phyloP scores from a whole-genome alignment of 1,140 invertebrate species.

The Drosophila pseudoobscura region DNA sequence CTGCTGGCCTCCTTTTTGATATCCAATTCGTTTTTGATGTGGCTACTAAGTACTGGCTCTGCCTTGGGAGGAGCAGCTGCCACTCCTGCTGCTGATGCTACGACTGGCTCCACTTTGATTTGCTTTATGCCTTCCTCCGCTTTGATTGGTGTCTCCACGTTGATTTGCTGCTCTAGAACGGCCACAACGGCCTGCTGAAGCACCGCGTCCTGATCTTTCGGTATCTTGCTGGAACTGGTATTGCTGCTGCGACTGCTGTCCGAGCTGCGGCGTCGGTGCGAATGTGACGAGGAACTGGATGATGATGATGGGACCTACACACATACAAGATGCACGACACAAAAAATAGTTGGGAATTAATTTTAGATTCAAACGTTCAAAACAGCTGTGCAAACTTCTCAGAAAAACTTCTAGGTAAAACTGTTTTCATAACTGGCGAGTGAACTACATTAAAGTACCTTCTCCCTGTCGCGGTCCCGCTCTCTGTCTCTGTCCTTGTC shows the following conservation, averaged over 20 bases:
- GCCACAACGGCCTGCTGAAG: conserved; percentile 28
- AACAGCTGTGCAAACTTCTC: conserved; percentile 12
- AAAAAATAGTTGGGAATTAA: conserved; percentile 3
- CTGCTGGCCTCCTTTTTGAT: conserved; percentile 61
- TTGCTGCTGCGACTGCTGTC: conserved; percentile 71
- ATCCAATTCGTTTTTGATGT: conserved; percentile 55
- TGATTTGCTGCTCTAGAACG: conserved; percentile 47
- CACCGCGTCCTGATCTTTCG: conserved; percentile 25
- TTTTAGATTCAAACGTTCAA: neutral
- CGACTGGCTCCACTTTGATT: conserved; percentile 10
- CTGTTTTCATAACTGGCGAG: conserved; percentile 1
- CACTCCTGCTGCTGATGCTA: neutral
- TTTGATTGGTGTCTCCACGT: conserved; percentile 36
- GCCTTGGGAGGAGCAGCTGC: neutral
- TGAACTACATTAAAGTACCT: conserved; percentile 23
- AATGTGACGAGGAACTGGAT: conserved; percentile 66
- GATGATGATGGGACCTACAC: conserved; percentile 60
- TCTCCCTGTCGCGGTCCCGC: conserved; percentile 47
- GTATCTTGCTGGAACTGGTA: conserved; percentile 53
- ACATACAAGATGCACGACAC: neutral
- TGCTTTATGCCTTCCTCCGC: conserved; percentile 24
- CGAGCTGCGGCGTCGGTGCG: conserved; percentile 69
- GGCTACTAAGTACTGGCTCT: conserved; percentile 28
- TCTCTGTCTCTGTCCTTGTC: conserved; percentile 38
- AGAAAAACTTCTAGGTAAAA: neutral